phyloP scores from a whole-genome alignment of 2,113 vertebrate species.

The Embiotoca jacksoni region DNA sequence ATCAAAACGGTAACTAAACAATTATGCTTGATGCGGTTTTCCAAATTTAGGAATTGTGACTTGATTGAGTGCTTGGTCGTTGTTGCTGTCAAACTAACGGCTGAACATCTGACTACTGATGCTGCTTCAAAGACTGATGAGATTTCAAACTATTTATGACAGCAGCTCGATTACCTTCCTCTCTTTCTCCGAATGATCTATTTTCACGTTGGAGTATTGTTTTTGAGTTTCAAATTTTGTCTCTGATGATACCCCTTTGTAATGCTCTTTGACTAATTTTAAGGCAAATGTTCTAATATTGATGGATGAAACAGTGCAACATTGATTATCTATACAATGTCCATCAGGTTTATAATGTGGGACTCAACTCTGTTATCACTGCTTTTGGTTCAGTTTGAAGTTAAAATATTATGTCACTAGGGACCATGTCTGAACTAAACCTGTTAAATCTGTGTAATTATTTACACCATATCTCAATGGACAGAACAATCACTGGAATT shows the following conservation, averaged over 20 bases:
- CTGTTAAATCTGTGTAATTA: too few relatives aligned
- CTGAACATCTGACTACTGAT: background rate
- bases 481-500: too few relatives aligned
- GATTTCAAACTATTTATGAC: slow-evolving; percentile 29
- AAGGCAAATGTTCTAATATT: background rate
- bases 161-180: background rate
- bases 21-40: background rate
- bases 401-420: too few relatives aligned
- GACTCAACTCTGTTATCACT: too few relatives aligned
- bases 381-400: too few relatives aligned
- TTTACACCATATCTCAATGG: too few relatives aligned
- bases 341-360: too few relatives aligned
- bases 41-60: background rate
- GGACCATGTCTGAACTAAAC: too few relatives aligned
- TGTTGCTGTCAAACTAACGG: slow-evolving; percentile 7
- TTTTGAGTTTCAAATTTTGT: background rate
- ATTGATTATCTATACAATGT: too few relatives aligned
- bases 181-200: slow-evolving; percentile 10
- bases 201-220: background rate
- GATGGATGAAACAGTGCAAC: background rate
- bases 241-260: background rate
- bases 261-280: background rate
- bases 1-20: background rate
- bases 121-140: slow-evolving; percentile 32
- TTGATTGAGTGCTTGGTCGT: slow-evolving; percentile 6